phyloP scores from a whole-genome alignment of 2,888 invertebrate species.

The Doris montereyensis region DNA sequence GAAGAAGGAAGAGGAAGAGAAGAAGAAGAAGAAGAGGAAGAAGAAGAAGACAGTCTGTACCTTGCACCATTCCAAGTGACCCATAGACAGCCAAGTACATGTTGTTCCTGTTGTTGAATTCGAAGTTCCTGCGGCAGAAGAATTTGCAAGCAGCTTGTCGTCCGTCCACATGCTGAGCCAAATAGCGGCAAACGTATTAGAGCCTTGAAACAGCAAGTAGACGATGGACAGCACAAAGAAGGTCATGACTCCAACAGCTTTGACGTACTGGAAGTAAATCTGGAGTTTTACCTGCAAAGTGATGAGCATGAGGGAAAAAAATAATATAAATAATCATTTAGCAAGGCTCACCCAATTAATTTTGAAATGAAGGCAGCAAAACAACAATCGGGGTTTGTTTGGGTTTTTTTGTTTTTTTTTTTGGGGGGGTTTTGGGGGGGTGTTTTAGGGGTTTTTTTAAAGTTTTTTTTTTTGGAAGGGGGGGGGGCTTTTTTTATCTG shows the following conservation, averaged over 20 bases:
- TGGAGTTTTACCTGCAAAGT: conserved; percentile 85
- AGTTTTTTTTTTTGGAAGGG: no score
- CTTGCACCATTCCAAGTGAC: conserved; percentile 55
- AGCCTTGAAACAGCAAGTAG: conserved; percentile 54
- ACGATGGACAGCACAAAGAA: conserved; percentile 83
- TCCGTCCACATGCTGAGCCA: conserved; percentile 67
- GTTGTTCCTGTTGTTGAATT: conserved; percentile 47
- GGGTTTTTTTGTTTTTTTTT: no score
- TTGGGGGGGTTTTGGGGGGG: no score
- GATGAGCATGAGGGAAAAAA: no score
- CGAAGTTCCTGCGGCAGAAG: conserved; percentile 27
- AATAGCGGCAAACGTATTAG: conserved; percentile 52
- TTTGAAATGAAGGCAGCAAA: no score
- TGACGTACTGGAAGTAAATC: conserved; percentile 91
- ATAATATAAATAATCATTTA: no score
- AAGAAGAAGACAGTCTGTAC: conserved; percentile 47
- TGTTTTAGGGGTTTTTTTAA: no score
- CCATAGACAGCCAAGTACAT: conserved; percentile 74
- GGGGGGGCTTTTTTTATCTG: no score
- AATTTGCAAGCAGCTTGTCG: conserved; percentile 46
- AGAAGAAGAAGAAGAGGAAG: no score
- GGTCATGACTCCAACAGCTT: conserved; percentile 82
- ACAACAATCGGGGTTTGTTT: no score
- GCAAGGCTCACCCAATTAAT: no score
- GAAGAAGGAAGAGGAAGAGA: no score